A percentile compares a stretch with the other conserved stretches of the same genome.
Conservation (phyloP, 2,797 vertebrate genomes). For the Clarias laeviceps region DNA sequence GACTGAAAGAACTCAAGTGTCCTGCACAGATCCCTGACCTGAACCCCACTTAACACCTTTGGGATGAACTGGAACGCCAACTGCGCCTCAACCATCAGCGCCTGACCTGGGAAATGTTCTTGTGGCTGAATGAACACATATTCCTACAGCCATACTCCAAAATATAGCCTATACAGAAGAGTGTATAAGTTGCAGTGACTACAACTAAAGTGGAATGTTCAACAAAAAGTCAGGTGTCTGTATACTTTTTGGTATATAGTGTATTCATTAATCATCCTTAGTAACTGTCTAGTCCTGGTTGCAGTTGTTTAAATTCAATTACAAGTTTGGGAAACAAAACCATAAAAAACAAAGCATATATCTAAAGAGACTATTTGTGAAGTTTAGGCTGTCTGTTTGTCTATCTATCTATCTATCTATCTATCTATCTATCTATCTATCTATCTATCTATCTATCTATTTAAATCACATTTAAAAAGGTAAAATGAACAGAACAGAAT, state of each 20-base stretch:
- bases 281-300: not conserved
- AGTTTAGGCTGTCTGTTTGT: not conserved
- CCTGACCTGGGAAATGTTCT: not conserved
- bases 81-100: not conserved
- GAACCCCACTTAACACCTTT: not conserved
- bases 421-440: not conserved
- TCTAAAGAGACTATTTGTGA: no score
- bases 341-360: not conserved
- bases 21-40: not conserved
- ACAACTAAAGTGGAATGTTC: not conserved
- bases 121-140: not conserved
- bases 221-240: not conserved
- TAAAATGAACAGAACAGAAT: not conserved
- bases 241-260: not conserved
- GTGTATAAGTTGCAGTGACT: not conserved
- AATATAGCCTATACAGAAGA: not conserved
- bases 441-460: not conserved
- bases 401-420: not conserved
- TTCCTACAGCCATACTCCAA: not conserved
- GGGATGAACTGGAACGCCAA: not conserved
- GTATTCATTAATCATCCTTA: not conserved
- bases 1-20: not conserved
- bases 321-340: not conserved
- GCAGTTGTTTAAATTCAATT: not conserved
- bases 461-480: not conserved